A percentile compares a stretch with the other conserved stretches of the same genome.
Conservation (phyloP, 2,113 vertebrate genomes). For the Cinclus mexicanus region DNA sequence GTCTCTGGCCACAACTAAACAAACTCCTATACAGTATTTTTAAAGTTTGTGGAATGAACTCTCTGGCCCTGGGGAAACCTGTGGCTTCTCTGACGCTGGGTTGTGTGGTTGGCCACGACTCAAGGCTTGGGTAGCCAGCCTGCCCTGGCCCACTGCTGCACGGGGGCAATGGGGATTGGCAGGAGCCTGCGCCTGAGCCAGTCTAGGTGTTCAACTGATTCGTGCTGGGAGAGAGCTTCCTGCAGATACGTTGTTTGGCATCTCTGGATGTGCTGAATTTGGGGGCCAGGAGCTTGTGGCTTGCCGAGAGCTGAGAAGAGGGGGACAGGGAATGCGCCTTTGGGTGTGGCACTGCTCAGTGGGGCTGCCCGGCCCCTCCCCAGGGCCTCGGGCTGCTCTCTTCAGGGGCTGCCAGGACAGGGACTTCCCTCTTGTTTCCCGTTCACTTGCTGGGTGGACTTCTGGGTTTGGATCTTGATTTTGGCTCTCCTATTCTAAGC, state of each 20-base stretch:
- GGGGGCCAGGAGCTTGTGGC: background rate
- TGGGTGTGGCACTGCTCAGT: background rate
- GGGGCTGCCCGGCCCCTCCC: background rate
- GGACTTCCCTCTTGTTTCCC: background rate
- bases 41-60: background rate
- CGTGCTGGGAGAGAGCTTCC: background rate
- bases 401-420: background rate
- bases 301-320: background rate
- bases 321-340: background rate
- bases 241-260: background rate
- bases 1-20: background rate
- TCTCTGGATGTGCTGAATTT: background rate
- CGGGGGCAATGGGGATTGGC: background rate
- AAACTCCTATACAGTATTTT: background rate
- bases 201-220: background rate
- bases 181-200: background rate
- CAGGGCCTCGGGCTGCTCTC: fast-evolving
- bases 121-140: background rate
- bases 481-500: background rate
- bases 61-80: background rate
- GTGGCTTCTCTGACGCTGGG: background rate
- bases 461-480: background rate
- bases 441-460: background rate
- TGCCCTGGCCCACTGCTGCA: background rate
- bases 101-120: fast-evolving